phyloP scores from a whole-genome alignment of 2,888 invertebrate species.

The Pecten maximus region DNA sequence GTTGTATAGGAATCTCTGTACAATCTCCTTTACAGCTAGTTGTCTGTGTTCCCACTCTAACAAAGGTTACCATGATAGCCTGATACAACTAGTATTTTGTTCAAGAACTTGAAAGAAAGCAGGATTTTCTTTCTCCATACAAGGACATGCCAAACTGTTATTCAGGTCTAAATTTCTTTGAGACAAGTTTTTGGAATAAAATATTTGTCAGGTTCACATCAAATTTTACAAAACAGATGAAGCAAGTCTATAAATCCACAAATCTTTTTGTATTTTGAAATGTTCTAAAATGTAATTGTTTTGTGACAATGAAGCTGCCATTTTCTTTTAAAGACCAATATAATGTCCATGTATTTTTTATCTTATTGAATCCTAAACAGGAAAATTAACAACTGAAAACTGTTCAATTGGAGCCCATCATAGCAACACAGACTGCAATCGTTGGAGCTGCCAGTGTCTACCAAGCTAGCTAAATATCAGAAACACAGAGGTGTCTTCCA shows the following conservation, averaged over 20 bases:
- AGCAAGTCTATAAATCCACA: too few relatives aligned
- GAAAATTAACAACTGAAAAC: background rate
- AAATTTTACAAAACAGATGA: too few relatives aligned
- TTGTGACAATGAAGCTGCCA: background rate
- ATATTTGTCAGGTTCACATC: too few relatives aligned
- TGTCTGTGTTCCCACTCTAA: background rate
- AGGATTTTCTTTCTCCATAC: background rate
- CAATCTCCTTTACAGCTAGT: too few relatives aligned
- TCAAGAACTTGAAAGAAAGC: background rate
- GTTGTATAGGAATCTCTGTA: too few relatives aligned
- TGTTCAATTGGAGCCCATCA: background rate
- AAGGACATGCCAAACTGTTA: background rate
- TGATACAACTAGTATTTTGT: background rate
- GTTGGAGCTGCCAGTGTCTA: background rate
- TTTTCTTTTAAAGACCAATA: background rate
- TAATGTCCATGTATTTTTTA: background rate
- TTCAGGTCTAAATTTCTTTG: background rate
- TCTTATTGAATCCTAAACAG: background rate
- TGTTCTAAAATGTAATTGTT: background rate
- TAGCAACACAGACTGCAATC: background rate
- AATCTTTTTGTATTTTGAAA: too few relatives aligned
- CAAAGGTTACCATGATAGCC: background rate
- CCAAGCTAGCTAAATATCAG: background rate
- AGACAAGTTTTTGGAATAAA: too few relatives aligned
- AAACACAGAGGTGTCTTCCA: background rate